Evolutionary conservation across 2,113 vertebrate species (phyloP).

Genomic region (Vidua macroura): DNA sequence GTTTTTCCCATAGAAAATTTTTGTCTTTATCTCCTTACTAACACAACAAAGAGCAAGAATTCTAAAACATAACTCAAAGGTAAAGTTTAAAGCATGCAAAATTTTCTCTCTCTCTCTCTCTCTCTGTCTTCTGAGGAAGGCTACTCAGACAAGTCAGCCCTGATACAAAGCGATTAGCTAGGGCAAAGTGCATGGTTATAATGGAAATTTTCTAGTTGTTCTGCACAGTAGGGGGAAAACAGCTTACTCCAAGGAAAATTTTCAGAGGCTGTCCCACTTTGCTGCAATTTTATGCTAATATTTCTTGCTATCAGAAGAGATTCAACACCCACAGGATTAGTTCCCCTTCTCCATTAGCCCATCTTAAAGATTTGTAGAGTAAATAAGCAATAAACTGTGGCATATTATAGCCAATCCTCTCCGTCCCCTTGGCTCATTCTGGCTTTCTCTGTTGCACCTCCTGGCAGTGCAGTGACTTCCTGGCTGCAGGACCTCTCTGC

Average conservation of each 20-base stretch:
- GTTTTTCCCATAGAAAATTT: neutral
- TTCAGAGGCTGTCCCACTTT: neutral
- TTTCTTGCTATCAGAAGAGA: conserved; percentile 16
- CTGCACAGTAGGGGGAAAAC: neutral
- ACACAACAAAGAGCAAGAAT: neutral
- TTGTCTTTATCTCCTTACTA: neutral
- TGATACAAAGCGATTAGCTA: neutral
- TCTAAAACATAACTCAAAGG: neutral
- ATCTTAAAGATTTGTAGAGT: neutral
- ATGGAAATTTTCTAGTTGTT: conserved; percentile 48
- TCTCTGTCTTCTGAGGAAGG: neutral
- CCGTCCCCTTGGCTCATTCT: neutral
- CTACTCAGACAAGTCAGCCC: neutral
- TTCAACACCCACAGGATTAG: neutral
- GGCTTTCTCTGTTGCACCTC: neutral
- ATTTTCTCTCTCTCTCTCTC: neutral
- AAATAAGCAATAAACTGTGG: neutral
- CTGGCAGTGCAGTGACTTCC: neutral
- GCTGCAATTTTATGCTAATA: conserved; percentile 5
- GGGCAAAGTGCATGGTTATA: neutral
- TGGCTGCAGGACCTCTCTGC: neutral
- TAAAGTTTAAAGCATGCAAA: neutral
- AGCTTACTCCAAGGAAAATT: conserved; percentile 18
- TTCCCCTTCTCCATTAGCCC: neutral
- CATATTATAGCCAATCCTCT: neutral